Evolutionary conservation across 2,113 vertebrate species (phyloP).

Genomic region (Xiphophorus maculatus): DNA sequence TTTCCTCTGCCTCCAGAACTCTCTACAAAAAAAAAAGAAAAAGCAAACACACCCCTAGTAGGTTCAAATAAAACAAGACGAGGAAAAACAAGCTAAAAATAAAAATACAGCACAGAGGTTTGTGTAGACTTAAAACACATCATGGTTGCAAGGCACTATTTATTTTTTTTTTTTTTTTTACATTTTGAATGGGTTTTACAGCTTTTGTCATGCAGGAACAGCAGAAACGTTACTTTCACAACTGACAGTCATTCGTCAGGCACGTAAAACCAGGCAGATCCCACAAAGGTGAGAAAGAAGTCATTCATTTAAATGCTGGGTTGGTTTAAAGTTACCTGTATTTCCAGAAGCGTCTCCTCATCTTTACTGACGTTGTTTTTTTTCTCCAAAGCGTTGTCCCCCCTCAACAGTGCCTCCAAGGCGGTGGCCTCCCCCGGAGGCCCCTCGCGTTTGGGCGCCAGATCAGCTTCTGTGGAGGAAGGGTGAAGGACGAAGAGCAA

Average conservation of each 20-base stretch:
- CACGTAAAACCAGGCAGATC: background rate
- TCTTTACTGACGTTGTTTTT: slow-evolving; percentile 86
- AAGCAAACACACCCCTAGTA: background rate
- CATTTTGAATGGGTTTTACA: too few relatives aligned
- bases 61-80: background rate
- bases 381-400: slow-evolving; percentile 86
- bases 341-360: slow-evolving; percentile 93
- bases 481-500: background rate
- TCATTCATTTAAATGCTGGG: background rate
- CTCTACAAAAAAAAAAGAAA: slow-evolving; percentile 75
- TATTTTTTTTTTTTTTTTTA: background rate
- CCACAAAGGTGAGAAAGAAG: background rate
- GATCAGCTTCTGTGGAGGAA: slow-evolving; percentile 72
- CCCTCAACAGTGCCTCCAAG: slow-evolving; percentile 87
- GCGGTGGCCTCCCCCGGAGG: slow-evolving; percentile 89
- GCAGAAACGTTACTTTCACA: too few relatives aligned
- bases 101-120: background rate
- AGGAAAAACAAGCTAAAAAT: background rate
- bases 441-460: slow-evolving; percentile 77
- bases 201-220: too few relatives aligned
- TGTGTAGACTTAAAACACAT: too few relatives aligned
- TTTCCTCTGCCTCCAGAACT: slow-evolving; percentile 96
- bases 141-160: too few relatives aligned
- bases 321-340: slow-evolving; percentile 84
- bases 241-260: too few relatives aligned